phyloP scores from a whole-genome alignment of 2,797 vertebrate genomes.

The Triplophysa bombifrons region DNA sequence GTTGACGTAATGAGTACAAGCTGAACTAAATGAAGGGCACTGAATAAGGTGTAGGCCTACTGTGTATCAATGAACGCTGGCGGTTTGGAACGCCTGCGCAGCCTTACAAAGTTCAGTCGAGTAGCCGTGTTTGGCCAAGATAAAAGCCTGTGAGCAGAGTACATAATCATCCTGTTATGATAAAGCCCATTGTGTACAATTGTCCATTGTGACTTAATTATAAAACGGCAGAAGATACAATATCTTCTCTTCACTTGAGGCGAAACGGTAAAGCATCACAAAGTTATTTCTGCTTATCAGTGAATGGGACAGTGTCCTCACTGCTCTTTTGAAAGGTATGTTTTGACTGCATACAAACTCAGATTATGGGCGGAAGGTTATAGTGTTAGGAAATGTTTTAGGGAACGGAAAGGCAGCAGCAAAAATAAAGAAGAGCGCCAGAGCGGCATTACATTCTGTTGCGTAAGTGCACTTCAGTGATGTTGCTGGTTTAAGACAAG shows the following conservation, averaged over 20 bases:
- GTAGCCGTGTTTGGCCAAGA: constrained; percentile 39
- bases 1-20: constrained; percentile 14
- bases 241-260: constrained; percentile 47
- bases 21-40: constrained; percentile 36
- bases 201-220: constrained; percentile 55
- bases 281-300: constrained; percentile 52
- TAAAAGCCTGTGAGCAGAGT: constrained; percentile 39
- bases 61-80: constrained; percentile 42
- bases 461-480: not conserved
- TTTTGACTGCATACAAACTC: not conserved
- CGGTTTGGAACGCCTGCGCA: constrained; percentile 22
- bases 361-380: not conserved
- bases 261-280: constrained; percentile 32
- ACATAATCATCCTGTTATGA: constrained; percentile 51
- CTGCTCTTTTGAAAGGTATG: constrained; percentile 31
- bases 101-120: constrained; percentile 35
- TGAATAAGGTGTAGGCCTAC: constrained; percentile 11
- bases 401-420: not conserved
- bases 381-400: not conserved
- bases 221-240: constrained; percentile 43
- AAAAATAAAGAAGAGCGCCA: not conserved
- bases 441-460: not conserved
- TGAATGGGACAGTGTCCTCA: constrained; percentile 40
- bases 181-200: constrained; percentile 49
- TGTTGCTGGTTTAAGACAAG: not conserved